Conservation (phyloP, 2,888 invertebrate genomes). For the Drosophila limbata region DNA sequence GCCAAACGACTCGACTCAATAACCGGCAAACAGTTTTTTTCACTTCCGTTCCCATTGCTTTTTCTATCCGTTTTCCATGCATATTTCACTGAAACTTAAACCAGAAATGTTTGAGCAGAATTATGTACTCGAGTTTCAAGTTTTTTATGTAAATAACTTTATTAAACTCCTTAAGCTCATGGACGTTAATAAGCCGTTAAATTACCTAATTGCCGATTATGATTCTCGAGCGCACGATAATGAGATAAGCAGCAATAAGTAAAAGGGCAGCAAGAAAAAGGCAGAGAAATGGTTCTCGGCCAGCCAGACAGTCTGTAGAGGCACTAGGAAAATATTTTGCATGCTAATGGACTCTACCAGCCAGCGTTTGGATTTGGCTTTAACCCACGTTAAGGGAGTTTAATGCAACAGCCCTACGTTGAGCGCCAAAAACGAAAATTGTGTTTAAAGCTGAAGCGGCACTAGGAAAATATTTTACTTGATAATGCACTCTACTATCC, state of each 20-base stretch:
- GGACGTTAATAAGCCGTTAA: slow-evolving; percentile 76
- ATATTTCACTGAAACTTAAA: slow-evolving; percentile 18
- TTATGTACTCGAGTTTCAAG: background rate
- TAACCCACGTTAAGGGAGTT: slow-evolving; percentile 19
- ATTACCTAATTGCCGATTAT: slow-evolving; percentile 72
- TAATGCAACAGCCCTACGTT: slow-evolving; percentile 14
- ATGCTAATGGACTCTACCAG: slow-evolving; percentile 18
- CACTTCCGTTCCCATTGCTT: background rate
- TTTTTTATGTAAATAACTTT: background rate
- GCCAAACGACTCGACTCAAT: slow-evolving; percentile 1
- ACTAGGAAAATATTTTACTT: slow-evolving; percentile 37
- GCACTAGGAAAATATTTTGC: slow-evolving; percentile 34
- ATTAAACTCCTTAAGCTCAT: slow-evolving; percentile 28
- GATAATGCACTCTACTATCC: slow-evolving; percentile 14
- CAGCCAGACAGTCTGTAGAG: background rate
- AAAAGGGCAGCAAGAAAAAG: background rate
- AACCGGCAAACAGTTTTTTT: background rate
- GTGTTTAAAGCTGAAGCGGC: slow-evolving; percentile 37
- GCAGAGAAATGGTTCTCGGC: background rate
- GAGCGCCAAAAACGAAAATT: slow-evolving; percentile 30
- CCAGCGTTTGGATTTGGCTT: slow-evolving; percentile 2
- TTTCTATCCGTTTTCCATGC: background rate
- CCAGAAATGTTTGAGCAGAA: slow-evolving; percentile 14
- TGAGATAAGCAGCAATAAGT: background rate
- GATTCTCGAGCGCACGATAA: slow-evolving; percentile 28